Evolutionary conservation across 2,113 vertebrate genomes (phyloP).

Genomic region (Hiodon tergisus): DNA sequence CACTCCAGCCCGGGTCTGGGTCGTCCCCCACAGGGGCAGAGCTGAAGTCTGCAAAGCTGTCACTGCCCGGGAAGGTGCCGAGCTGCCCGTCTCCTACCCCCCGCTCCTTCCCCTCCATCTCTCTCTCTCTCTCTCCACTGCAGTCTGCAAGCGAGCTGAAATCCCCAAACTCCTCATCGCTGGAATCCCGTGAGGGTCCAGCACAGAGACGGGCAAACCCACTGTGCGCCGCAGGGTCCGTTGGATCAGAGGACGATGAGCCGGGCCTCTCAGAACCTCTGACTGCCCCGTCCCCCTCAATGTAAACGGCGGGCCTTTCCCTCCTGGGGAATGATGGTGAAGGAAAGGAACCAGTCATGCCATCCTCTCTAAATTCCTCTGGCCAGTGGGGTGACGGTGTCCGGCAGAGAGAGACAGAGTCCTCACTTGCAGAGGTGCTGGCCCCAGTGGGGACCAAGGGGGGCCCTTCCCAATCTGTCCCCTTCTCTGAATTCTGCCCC

Average conservation of each 20-base stretch:
- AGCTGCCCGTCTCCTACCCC: not conserved
- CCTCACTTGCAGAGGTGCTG: slow-evolving; percentile 40
- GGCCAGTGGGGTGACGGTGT: slow-evolving; percentile 34
- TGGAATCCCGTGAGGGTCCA: not conserved
- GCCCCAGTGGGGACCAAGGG: slow-evolving; percentile 10
- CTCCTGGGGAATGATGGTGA: no score
- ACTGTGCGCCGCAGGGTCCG: no score
- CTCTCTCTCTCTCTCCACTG: slow-evolving; percentile 28
- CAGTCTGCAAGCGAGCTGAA: slow-evolving; percentile 57
- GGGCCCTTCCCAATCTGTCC: slow-evolving; percentile 17
- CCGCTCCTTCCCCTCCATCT: not conserved
- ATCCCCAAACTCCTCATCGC: slow-evolving; percentile 62
- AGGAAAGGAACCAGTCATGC: no score
- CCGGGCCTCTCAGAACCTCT: no score
- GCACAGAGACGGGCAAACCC: no score
- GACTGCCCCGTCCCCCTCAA: no score
- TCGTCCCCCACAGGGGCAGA: slow-evolving; percentile 55
- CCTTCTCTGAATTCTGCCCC: slow-evolving; percentile 35
- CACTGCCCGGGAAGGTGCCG: slow-evolving; percentile 65
- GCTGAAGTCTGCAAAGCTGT: slow-evolving; percentile 94
- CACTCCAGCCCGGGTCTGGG: slow-evolving; percentile 66
- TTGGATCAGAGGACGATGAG: no score
- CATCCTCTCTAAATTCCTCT: no score
- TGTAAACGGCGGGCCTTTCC: no score
- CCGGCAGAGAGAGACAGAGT: slow-evolving; percentile 51